Percentiles rank a stretch among this genome's conserved stretches.
phyloP scores from a whole-genome alignment of 1,140 invertebrate genomes.

The Lepidotrigona ventralis region DNA sequence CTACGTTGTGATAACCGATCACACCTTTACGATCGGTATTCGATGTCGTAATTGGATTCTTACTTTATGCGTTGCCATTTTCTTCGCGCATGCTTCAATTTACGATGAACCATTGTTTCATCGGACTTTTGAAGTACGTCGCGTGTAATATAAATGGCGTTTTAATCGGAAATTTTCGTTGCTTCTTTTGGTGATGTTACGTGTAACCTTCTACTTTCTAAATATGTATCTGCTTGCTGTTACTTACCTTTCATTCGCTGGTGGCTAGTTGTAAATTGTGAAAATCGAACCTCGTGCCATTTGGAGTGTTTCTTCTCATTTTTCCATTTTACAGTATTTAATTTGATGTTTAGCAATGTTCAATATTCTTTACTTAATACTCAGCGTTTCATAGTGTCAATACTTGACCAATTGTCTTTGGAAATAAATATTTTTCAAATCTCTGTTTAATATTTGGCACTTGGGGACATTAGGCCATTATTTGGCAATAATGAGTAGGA shows the following conservation, averaged over 20 bases:
- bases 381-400: too few relatives aligned
- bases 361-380: too few relatives aligned
- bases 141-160: background rate
- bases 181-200: background rate
- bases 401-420: too few relatives aligned
- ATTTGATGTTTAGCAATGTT: too few relatives aligned
- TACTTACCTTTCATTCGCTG: background rate
- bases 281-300: too few relatives aligned
- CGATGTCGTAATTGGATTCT: background rate
- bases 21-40: background rate
- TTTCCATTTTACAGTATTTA: too few relatives aligned
- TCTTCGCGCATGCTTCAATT: background rate
- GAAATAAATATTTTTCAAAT: too few relatives aligned
- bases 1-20: background rate
- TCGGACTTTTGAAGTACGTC: background rate
- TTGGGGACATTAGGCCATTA: too few relatives aligned
- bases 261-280: too few relatives aligned
- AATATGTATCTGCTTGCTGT: background rate
- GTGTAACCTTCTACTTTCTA: background rate
- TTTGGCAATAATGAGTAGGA: too few relatives aligned
- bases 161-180: background rate
- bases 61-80: background rate
- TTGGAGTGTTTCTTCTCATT: too few relatives aligned
- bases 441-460: too few relatives aligned
- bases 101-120: background rate